Base-by-base conservation (phyloP, 2,888 invertebrate genomes). In the Scaptomyza cyrtandrae region DNA sequence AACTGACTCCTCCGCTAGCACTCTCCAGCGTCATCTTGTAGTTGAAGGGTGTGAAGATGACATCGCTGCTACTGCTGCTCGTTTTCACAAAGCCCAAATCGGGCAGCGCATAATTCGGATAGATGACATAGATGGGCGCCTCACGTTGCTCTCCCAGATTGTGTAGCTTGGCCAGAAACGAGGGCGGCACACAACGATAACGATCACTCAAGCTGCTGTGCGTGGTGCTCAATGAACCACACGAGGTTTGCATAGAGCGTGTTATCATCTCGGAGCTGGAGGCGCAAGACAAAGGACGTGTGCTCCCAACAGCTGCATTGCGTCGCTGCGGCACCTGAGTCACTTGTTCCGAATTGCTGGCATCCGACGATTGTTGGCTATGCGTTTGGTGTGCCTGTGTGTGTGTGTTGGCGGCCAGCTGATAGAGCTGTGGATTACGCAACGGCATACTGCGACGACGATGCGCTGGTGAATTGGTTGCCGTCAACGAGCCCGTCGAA, bases 91-190 rank as follows among this genome's bases (percentile, higher is more conserved):
- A 98, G 82, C 96, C 96, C 82, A 98, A 93, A 92, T 98, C 97
- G 19, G 98, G 98, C 70, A 98, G 92, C 7, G 97, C 96, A 89
- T 98, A 98, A 92, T 96, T 97, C 31, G 98, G 98, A 92, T 97
- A 98, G 75, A 97, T 94, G 45, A 98, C 96, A 91, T 97, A 98
- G 1, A 98, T 96, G 4, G 97, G 97, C 86, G 96, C 96, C 86
- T 95, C 91, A 6, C 90, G 91, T 90, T 93, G 94, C 76, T 94
- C 94, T 7, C 94, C 94, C 90, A 94, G 92, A 89, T 94, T 95
- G 46, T 91, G 91, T 14, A 96, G 91, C 90, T 95, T 95, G 78
- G 94, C 94, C 70, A 96, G 91, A 88, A 96, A 96, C 13, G 95
- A 95, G 35, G 95, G 94, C 83, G 95, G 95, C 14, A 95, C 93